Evolutionary conservation across 1,140 invertebrate genomes (phyloP), one percentile per base, ranked within the genome.

Genomic region (Berghia stephanieae): DNA sequence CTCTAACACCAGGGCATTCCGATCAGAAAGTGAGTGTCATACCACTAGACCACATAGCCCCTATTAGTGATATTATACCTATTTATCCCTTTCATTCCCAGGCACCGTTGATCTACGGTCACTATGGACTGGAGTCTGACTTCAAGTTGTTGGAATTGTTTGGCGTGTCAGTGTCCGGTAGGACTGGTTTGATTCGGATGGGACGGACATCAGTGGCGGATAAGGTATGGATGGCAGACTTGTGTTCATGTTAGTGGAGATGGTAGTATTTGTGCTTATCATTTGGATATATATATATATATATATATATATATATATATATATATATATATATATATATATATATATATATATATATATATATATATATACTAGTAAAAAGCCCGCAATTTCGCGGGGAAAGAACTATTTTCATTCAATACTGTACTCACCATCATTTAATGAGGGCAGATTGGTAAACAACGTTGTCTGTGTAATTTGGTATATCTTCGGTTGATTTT

Each of bases 41-140:
- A n/a, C n/a, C n/a, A n/a, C n/a, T n/a, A n/a, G n/a, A n/a, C n/a
- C n/a, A n/a, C n/a, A n/a, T n/a, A n/a, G n/a, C n/a, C n/a, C n/a
- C n/a, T n/a, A n/a, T n/a, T n/a, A n/a, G n/a, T n/a, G n/a, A n/a
- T n/a, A n/a, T n/a, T n/a, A n/a, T n/a, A n/a, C n/a, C n/a, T n/a
- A n/a, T n/a, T n/a, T n/a, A n/a, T n/a, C n/a, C n/a, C n/a, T n/a
- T n/a, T 3, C 46, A n/a, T 67, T 42, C 71, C 34, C 80, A 81
- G 80, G 78, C 60, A 18, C 44, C 49, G 21, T 10, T 81, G 55
- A 49, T 81, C 13, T 81, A 79, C 70, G 78, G 80, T 42, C 80
- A 81, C 40, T 79, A 78, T 78, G 80, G 80, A 24, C 49, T 52
- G 16, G 60, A 77, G 31, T 34, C 78, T 40, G 80, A 81, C 66